Conservation (phyloP, 2,888 invertebrate species). For the Oasisia sp. region DNA sequence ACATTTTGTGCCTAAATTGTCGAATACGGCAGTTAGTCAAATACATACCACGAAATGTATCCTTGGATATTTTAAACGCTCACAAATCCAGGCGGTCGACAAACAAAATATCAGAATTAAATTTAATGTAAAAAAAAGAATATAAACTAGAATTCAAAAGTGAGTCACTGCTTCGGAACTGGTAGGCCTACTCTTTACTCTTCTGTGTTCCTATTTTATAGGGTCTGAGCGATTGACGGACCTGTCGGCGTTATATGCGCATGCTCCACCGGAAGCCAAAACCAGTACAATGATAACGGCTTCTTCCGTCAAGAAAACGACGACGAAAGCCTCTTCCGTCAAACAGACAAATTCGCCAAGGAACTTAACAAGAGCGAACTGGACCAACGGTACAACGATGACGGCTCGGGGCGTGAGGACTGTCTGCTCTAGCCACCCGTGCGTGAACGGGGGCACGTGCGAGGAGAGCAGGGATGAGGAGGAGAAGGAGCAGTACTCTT, state of each 20-base stretch:
- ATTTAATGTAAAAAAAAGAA: no score
- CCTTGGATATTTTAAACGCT: no score
- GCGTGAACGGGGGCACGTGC: not conserved
- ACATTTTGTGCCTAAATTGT: not conserved
- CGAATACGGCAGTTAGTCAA: not conserved
- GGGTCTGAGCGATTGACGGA: not conserved
- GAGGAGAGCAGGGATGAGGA: not conserved
- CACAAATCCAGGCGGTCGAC: no score
- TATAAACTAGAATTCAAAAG: no score
- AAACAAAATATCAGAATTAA: no score
- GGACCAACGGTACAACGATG: not conserved
- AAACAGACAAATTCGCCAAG: not conserved
- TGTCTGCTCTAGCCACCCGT: not conserved
- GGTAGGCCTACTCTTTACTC: no score
- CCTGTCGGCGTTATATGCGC: not conserved
- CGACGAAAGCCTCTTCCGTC: not conserved
- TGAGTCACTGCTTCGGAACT: no score
- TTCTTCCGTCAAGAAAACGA: not conserved
- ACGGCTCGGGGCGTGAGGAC: not conserved
- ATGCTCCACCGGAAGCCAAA: not conserved
- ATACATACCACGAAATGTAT: not conserved
- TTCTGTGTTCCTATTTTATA: not conserved
- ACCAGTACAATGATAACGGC: not conserved
- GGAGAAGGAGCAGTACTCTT: not conserved
- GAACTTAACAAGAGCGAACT: not conserved